Base-by-base conservation (phyloP, 2,113 vertebrate species). In the Dipodomys spectabilis region DNA sequence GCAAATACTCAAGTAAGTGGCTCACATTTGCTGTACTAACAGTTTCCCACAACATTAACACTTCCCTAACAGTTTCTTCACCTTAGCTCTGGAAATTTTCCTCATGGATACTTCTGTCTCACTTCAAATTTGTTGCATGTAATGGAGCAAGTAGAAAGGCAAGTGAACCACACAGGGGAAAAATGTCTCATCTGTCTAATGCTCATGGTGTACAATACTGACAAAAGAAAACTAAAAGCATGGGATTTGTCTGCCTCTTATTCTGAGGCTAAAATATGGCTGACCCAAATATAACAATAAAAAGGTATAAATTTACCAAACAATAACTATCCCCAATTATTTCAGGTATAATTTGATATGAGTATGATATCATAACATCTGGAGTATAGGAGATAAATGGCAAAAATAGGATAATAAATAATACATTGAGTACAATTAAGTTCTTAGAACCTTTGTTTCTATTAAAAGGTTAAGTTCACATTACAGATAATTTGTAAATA, bases 171-270 rank as follows among this genome's bases (percentile, higher is more conserved):
- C 19, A 78, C 32, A 89, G 19, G 60, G 72, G 78, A 92, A 45
- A 35, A 39, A 8, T 1, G 13, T 72, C 3, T 91, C 83, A 87
- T 68, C 44, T 49, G 39, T 57, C 65, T 7, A 9, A 5, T 64
- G 28, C 39, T 92, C 39, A 67, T 9, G 6, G 0, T 7, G 11
- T 89, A 1, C 2, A 20, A 68, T 11, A 60, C 15, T 30, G 7
- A 82, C 20, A 75, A 23, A 72, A 86, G n/a, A 85, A 90, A 93
- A 91, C 22, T 27, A 62, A 84, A 88, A 35, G 44, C 44, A 85
- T 44, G 1, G 82, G 20, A 77, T 75, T n/a, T 53, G 75, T 75
- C 22, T 45, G 9, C 11, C 6, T 81, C 57, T 73, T 65, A 10
- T 2, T 6, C 28, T 60, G 5, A 28, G 4, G 7, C 39, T 77